Base-by-base conservation (phyloP, 2,113 vertebrate genomes). In the Phyllopteryx taeniolatus region DNA sequence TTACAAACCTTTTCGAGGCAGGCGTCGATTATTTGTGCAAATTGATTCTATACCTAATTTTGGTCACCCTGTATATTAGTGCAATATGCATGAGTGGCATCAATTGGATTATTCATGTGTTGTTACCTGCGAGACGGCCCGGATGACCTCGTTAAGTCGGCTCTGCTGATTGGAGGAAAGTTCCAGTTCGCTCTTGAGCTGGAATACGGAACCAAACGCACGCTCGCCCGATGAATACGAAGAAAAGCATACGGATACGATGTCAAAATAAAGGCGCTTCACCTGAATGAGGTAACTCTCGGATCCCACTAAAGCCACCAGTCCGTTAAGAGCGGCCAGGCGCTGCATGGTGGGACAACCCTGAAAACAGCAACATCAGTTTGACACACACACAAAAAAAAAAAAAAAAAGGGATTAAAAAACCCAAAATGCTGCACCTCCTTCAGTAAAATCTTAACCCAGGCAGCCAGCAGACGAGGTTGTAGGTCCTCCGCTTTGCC, bases 291-390 rank as follows among this genome's bases (percentile, higher is more conserved):
- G 74, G 80, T 84, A 86, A 54, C 82, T 92, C 92, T 99, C 97
- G 10, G 96, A 98, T 67, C 98, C 97, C 17, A 96, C 94, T 56
- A 96, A 70, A 5, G 96, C 94, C 67, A 98, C 95, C 79, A 98
- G 88, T 1, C 98, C 96, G 72, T 88, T 95, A 46, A 95, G 82
- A 20, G 97, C 95, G 63, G 97, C 95, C 83, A 99, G 91, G n/a
- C 96, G 93, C 72, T 98, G 95, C 96, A 98, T 97, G 14, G 96
- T 99, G 22, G 96, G 94, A 87, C 95, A 93, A 1, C 94, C 94
- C 98, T 99, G 79, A 57, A 79, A 84, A 35, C 42, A 14, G 11
- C 42, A 67, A 14, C 7, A 35, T 5, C 31, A 19, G 31, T 61
- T 33, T 2, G 14, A 42, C 39, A 42, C 62, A 20, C 49, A 17